Evolutionary conservation across 1,140 invertebrate species (phyloP).

Genomic region (Leptoteleia sp.): DNA sequence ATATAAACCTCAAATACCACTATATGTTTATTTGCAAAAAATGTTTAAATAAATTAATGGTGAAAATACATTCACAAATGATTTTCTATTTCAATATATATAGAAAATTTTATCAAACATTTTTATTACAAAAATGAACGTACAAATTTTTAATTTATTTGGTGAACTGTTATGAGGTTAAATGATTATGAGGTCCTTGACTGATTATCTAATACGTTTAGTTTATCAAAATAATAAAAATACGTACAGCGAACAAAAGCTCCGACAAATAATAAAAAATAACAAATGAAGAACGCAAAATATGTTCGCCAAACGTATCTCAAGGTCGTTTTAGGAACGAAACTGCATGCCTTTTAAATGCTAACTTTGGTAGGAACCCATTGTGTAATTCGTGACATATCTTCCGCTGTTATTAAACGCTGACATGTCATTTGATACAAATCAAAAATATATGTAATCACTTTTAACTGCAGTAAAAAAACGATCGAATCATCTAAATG

Average conservation of each 20-base stretch:
- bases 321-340: neutral
- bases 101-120: neutral
- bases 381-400: neutral
- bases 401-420: neutral
- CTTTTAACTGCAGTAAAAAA: no score
- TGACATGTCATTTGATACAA: neutral
- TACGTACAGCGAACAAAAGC: neutral
- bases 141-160: no score
- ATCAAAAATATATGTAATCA: neutral
- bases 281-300: no score
- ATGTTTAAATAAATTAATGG: no score
- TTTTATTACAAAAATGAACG: neutral
- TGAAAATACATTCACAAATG: no score
- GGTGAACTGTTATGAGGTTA: neutral
- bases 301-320: constrained; percentile 1
- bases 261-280: no score
- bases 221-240: neutral
- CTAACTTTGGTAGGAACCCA: constrained; percentile 10
- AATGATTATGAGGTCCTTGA: constrained; percentile 7
- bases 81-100: no score
- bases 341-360: constrained; percentile 2
- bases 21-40: no score
- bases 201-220: neutral
- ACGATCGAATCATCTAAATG: neutral
- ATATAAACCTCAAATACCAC: no score